These are phyloP conservation scores for Eurytemora carolleeae DNA, from an alignment of 1,140 invertebrate genomes.

Conservation along the genomic window DNA sequence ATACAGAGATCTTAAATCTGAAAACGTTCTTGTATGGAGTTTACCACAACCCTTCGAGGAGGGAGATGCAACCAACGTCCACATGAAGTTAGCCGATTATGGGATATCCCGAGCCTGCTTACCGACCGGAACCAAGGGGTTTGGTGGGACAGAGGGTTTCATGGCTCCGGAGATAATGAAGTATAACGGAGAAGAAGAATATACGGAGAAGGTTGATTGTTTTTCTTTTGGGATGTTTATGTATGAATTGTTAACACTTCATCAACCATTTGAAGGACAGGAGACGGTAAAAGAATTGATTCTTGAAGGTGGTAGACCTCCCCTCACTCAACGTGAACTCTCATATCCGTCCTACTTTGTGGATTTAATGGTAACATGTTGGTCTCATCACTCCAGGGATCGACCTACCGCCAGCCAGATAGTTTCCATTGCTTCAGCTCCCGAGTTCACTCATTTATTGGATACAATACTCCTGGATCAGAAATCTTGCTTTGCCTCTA, in stretches of 20 bases:
- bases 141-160: constrained; percentile 90
- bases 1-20: constrained; percentile 89
- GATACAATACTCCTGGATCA: constrained; percentile 44
- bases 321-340: constrained; percentile 45
- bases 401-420: constrained; percentile 81
- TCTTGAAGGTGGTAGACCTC: constrained; percentile 73
- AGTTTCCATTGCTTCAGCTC: constrained; percentile 67
- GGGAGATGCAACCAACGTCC: constrained; percentile 37
- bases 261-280: constrained; percentile 82
- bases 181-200: constrained; percentile 95
- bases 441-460: constrained; percentile 70
- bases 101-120: constrained; percentile 70
- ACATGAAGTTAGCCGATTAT: constrained; percentile 87
- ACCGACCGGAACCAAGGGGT: constrained; percentile 83
- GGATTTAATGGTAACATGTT: constrained; percentile 87
- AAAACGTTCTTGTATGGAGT: constrained; percentile 93
- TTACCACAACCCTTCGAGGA: constrained; percentile 47
- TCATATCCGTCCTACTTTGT: constrained; percentile 72
- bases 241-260: constrained; percentile 79
- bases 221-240: constrained; percentile 99
- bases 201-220: constrained; percentile 94
- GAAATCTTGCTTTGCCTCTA: background rate
- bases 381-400: constrained; percentile 65
- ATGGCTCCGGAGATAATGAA: constrained; percentile 98
- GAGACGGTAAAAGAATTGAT: constrained; percentile 91